Evolutionary conservation across 2,888 invertebrate genomes (phyloP).

Genomic region (Eupelmus urozonus): DNA sequence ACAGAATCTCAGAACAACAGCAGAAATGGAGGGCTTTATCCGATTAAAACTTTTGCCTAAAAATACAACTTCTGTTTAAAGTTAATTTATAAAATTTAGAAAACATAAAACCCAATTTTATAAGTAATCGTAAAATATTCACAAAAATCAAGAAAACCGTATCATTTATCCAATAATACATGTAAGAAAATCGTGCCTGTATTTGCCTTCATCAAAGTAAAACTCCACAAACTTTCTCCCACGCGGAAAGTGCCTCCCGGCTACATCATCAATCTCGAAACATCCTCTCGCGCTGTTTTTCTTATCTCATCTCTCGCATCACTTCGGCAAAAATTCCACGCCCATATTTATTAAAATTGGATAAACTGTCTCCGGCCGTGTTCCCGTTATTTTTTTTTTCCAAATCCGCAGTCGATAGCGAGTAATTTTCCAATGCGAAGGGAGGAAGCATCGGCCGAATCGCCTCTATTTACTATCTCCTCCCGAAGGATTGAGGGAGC

Average conservation of each 20-base stretch:
- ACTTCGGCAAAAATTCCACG: neutral
- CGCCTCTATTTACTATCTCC: conserved; percentile 7
- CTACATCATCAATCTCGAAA: conserved; percentile 39
- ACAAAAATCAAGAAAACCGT: too few species aligned
- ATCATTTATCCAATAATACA: neutral
- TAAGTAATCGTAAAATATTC: too few species aligned
- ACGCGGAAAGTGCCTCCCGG: neutral
- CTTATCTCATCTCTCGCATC: neutral
- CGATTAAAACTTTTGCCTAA: too few species aligned
- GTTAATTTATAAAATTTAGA: too few species aligned
- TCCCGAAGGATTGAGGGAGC: neutral
- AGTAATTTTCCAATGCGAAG: neutral
- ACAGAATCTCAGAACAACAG: too few species aligned
- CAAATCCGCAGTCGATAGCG: neutral
- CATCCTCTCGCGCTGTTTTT: neutral
- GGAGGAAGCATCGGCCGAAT: neutral
- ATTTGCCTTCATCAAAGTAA: neutral
- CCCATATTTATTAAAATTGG: conserved; percentile 36
- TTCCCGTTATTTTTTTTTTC: too few species aligned
- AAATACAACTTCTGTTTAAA: too few species aligned
- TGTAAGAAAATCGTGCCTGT: conserved; percentile 4
- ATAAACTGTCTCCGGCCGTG: neutral
- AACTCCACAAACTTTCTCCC: neutral
- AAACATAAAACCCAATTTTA: too few species aligned
- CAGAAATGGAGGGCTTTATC: too few species aligned